A percentile compares a stretch with the other conserved stretches of the same genome.
Evolutionary conservation across 2,888 invertebrate genomes (phyloP).

Genomic region (Leptinotarsa tumamoca): DNA sequence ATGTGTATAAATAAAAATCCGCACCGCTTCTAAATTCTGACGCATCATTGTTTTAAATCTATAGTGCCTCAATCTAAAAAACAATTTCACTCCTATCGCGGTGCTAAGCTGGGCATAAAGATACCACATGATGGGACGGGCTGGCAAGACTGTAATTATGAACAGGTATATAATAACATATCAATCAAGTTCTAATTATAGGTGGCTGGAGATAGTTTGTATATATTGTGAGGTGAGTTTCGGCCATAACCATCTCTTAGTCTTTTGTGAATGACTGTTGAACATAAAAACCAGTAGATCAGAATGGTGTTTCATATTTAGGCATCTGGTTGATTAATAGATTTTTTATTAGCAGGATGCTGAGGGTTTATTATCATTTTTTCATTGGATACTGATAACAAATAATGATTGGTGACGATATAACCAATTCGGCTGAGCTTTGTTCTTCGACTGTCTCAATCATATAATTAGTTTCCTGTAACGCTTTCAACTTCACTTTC

Average conservation of each 20-base stretch:
- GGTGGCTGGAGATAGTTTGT: conserved; percentile 51
- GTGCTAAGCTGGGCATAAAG: conserved; percentile 43
- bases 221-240: conserved; percentile 38
- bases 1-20: no score
- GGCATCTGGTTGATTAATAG: conserved; percentile 41
- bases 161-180: conserved; percentile 65
- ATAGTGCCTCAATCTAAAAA: conserved; percentile 37
- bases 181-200: conserved; percentile 64
- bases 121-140: conserved; percentile 53
- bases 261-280: conserved; percentile 26
- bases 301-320: conserved; percentile 40
- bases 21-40: neutral
- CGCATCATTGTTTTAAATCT: conserved; percentile 34
- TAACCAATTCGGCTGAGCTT: neutral
- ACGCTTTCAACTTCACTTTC: no score
- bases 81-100: conserved; percentile 40
- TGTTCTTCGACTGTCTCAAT: neutral
- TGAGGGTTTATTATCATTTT: conserved; percentile 15
- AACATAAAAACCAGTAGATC: conserved; percentile 38
- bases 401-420: conserved; percentile 23
- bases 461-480: no score
- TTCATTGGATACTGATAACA: conserved; percentile 1
- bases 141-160: conserved; percentile 58
- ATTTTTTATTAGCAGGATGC: conserved; percentile 36
- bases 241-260: conserved; percentile 4